These are phyloP conservation scores for Limenitis camilla DNA, from an alignment of 2,888 invertebrate genomes.

Conservation along the genomic window DNA sequence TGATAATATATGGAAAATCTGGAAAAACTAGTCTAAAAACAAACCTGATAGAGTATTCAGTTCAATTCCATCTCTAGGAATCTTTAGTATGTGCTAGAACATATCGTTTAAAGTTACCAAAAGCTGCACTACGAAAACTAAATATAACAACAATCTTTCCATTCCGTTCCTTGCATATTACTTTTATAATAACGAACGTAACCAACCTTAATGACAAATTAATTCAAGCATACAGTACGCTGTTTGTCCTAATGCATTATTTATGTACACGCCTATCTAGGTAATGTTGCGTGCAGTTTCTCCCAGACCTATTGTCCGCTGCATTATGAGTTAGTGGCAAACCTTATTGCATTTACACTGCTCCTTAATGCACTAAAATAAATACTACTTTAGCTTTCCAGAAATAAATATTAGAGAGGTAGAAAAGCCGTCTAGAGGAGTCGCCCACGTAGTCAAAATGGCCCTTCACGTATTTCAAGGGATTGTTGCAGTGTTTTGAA, in stretches of 20 bases:
- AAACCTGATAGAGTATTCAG: no score
- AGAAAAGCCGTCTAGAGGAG: conserved; percentile 15
- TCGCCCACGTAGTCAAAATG: conserved; percentile 22
- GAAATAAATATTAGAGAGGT: conserved; percentile 9
- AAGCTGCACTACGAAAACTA: background rate
- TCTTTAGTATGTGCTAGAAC: no score
- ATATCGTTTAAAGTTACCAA: no score
- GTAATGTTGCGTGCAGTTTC: conserved; percentile 39
- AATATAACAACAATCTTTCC: background rate
- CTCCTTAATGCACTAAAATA: conserved; percentile 14
- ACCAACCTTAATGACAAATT: conserved; percentile 22
- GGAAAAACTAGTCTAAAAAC: no score
- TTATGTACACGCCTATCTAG: conserved; percentile 22
- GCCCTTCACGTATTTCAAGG: conserved; percentile 15
- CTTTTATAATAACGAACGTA: conserved; percentile 7
- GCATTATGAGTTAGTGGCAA: conserved; percentile 22
- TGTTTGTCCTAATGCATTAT: conserved; percentile 22
- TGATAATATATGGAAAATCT: no score
- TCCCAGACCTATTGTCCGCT: conserved; percentile 39
- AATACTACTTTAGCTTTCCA: background rate
- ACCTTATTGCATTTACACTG: conserved; percentile 6
- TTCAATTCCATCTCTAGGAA: no score
- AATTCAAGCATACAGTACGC: conserved; percentile 18
- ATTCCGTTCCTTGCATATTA: conserved; percentile 8
- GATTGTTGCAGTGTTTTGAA: conserved; percentile 13